Evolutionary conservation across 2,888 invertebrate genomes (phyloP).

Genomic region (Glomeris marginata): DNA sequence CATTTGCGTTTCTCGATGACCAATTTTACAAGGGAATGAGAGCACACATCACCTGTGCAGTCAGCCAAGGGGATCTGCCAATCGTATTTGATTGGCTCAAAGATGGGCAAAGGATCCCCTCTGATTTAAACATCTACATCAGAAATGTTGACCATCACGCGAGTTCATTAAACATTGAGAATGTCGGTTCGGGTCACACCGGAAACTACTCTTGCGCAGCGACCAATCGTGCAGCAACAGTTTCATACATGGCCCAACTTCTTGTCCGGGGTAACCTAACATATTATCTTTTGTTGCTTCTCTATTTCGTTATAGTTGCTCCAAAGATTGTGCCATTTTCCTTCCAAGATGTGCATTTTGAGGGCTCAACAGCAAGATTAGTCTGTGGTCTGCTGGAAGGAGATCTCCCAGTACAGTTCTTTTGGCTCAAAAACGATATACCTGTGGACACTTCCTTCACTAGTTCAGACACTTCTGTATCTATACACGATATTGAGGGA

Average conservation of each 20-base stretch:
- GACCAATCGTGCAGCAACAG: constrained; percentile 14
- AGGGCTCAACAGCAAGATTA: constrained; percentile 64
- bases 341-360: constrained; percentile 57
- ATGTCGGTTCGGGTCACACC: constrained; percentile 13
- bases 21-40: constrained; percentile 13
- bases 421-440: constrained; percentile 59
- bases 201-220: constrained; percentile 15
- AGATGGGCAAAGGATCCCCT: constrained; percentile 28
- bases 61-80: constrained; percentile 25
- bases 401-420: constrained; percentile 60
- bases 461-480: too few species aligned
- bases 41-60: constrained; percentile 28
- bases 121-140: not conserved
- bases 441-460: not conserved
- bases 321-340: constrained; percentile 56
- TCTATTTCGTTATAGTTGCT: constrained; percentile 4
- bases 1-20: constrained; percentile 11
- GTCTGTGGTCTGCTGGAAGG: constrained; percentile 65
- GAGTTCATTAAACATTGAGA: constrained; percentile 13
- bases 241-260: constrained; percentile 13
- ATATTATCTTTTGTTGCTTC: not conserved
- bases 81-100: constrained; percentile 33
- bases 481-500: too few species aligned
- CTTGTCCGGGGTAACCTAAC: constrained; percentile 15
- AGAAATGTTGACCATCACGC: constrained; percentile 14